A percentile compares a stretch with the other conserved stretches of the same genome.
Evolutionary conservation across 2,888 invertebrate species (phyloP).

Genomic region (Argyresthia albistria): DNA sequence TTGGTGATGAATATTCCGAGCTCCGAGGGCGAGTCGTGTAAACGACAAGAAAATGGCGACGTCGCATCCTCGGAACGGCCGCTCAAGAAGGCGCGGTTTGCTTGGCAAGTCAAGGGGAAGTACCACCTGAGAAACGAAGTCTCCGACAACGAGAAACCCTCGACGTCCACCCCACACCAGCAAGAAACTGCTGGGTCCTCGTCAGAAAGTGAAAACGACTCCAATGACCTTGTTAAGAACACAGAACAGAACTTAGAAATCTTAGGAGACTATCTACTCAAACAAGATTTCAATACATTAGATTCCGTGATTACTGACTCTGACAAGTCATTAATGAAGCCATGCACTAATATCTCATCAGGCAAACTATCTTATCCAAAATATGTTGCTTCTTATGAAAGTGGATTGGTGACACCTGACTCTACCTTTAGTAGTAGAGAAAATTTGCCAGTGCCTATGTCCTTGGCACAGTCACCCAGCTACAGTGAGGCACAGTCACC

Average conservation of each 20-base stretch:
- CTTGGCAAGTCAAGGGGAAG: slow-evolving; percentile 79
- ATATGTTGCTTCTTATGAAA: slow-evolving; percentile 38
- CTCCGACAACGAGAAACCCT: slow-evolving; percentile 19
- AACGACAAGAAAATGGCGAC: slow-evolving; percentile 68
- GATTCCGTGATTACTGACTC: slow-evolving; percentile 36
- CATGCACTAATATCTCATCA: slow-evolving; percentile 29
- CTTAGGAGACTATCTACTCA: slow-evolving; percentile 46
- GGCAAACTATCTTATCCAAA: slow-evolving; percentile 37
- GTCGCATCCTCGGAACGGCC: slow-evolving; percentile 66
- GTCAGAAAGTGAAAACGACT: slow-evolving; percentile 24
- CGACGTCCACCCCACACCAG: slow-evolving; percentile 16
- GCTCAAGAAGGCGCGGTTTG: slow-evolving; percentile 76
- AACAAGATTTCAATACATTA: slow-evolving; percentile 44
- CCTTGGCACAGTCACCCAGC: slow-evolving; percentile 27
- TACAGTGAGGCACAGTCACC: no score
- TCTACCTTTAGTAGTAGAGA: slow-evolving; percentile 15
- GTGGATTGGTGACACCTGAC: not conserved
- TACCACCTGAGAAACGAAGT: slow-evolving; percentile 69
- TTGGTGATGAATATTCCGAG: slow-evolving; percentile 47
- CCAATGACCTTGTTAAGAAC: slow-evolving; percentile 26
- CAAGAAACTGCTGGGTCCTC: slow-evolving; percentile 21
- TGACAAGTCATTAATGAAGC: slow-evolving; percentile 27
- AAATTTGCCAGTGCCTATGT: slow-evolving; percentile 20
- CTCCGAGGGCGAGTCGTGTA: slow-evolving; percentile 53
- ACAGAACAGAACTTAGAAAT: slow-evolving; percentile 51